A percentile compares a stretch with the other conserved stretches of the same genome.
Evolutionary conservation across 2,113 vertebrate genomes (phyloP).

Genomic region (Pomatostomus ruficeps): DNA sequence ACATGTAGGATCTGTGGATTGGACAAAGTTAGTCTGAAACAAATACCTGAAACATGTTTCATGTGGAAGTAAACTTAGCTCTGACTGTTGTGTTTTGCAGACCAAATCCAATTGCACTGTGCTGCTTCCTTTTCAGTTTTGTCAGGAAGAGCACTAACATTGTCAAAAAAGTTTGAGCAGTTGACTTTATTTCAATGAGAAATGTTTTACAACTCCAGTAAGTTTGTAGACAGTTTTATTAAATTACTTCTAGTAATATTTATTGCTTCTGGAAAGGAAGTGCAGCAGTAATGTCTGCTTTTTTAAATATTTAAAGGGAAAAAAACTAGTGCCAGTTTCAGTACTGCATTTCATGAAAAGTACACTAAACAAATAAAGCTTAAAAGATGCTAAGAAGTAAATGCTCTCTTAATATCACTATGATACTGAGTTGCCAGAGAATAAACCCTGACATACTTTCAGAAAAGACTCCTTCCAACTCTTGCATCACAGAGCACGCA

Average conservation of each 20-base stretch:
- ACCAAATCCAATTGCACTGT: not conserved
- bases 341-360: not conserved
- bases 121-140: not conserved
- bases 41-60: not conserved
- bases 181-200: not conserved
- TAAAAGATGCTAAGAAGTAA: not conserved
- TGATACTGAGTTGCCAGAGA: not conserved
- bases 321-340: not conserved
- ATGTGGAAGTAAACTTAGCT: not conserved
- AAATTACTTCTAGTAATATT: not conserved
- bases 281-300: not conserved
- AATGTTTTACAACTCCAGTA: not conserved
- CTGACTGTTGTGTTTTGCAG: not conserved
- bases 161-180: not conserved
- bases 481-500: not conserved
- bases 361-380: not conserved
- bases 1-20: not conserved
- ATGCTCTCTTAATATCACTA: not conserved
- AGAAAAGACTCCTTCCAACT: not conserved
- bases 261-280: not conserved
- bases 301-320: not conserved
- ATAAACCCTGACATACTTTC: not conserved
- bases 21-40: not conserved
- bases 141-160: not conserved
- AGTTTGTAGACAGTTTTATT: not conserved